Evolutionary conservation across 2,113 vertebrate genomes (phyloP).

Genomic region (Oncorhynchus tshawytscha): DNA sequence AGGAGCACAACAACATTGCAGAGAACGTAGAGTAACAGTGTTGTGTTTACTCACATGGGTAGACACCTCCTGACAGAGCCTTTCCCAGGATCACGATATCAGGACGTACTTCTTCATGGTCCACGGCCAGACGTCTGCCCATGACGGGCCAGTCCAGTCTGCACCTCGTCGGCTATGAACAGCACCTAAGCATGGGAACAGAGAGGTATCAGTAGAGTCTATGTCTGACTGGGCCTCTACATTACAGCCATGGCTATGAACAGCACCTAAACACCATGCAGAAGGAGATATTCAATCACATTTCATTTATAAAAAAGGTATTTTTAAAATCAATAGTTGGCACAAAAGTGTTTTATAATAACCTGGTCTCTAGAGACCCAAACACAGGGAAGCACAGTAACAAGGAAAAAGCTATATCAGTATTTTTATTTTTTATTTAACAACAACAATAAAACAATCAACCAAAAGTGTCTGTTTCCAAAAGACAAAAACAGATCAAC

Average conservation of each 20-base stretch:
- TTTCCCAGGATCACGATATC: constrained; percentile 92
- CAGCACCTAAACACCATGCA: background rate
- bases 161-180: constrained; percentile 94
- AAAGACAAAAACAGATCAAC: background rate
- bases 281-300: no score
- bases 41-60: constrained; percentile 82
- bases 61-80: constrained; percentile 93
- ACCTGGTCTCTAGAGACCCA: no score
- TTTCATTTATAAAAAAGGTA: no score
- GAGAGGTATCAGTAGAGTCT: background rate
- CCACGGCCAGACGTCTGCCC: constrained; percentile 87
- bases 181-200: constrained; percentile 76
- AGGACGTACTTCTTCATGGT: constrained; percentile 89
- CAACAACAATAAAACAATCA: background rate
- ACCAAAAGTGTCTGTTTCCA: background rate
- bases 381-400: no score
- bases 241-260: no score
- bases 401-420: no score
- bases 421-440: no score
- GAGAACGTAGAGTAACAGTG: background rate
- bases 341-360: no score
- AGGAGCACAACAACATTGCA: background rate
- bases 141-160: constrained; percentile 93
- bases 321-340: no score
- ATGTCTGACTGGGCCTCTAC: no score